phyloP scores from a whole-genome alignment of 37 sponge, comb jelly and placozoan genomes.

The Agelas oroides region DNA sequence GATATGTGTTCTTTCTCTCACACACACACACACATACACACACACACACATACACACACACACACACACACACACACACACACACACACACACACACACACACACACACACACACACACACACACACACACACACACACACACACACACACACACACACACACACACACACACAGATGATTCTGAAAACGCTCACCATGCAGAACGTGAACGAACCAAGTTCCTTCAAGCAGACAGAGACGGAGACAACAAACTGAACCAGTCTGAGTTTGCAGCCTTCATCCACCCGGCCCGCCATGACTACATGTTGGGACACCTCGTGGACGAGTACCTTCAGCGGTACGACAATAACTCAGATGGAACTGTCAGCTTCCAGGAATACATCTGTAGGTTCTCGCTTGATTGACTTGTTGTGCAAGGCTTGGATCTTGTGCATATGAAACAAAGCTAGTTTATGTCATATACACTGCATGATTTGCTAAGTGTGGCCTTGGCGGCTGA shows the following conservation, averaged over 20 bases:
- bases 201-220: background rate
- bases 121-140: too few species aligned
- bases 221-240: constrained; percentile 14
- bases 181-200: background rate
- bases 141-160: constrained; percentile 16
- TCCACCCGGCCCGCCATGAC: constrained; percentile 25
- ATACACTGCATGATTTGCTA: too few species aligned
- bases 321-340: background rate
- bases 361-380: constrained; percentile 18
- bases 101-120: too few species aligned
- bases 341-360: constrained; percentile 24
- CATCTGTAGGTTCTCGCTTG: background rate
- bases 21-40: too few species aligned
- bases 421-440: too few species aligned
- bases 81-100: too few species aligned
- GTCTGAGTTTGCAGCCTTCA: constrained; percentile 12
- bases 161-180: constrained; percentile 15
- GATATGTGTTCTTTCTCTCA: too few species aligned
- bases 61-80: too few species aligned
- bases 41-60: too few species aligned
- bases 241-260: background rate
- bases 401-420: too few species aligned
- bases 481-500: too few species aligned
- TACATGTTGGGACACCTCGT: constrained; percentile 31
- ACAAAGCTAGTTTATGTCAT: too few species aligned